These are phyloP conservation scores for Acanthosoma haemorrhoidale DNA, from an alignment of 2,888 invertebrate genomes.

Conservation along the genomic window DNA sequence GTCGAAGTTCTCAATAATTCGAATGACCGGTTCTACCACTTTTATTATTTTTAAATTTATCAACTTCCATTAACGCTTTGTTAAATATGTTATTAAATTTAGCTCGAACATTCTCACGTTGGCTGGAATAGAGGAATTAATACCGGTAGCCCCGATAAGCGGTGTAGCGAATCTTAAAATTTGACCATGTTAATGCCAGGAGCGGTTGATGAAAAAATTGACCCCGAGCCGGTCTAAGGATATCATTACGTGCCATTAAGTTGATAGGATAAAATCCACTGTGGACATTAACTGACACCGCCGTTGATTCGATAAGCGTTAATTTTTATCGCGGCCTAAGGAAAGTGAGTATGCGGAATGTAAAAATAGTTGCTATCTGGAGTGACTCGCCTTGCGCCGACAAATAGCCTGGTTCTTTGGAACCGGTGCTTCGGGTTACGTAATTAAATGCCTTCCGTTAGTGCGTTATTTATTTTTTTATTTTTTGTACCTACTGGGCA, in stretches of 20 bases:
- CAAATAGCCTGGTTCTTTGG: background rate
- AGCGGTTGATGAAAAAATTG: background rate
- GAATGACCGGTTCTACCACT: too few species aligned
- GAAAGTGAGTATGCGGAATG: background rate
- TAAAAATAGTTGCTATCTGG: background rate
- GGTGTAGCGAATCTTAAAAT: too few species aligned
- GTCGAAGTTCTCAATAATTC: too few species aligned
- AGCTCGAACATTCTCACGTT: too few species aligned
- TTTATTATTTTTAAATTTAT: too few species aligned
- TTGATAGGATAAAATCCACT: background rate
- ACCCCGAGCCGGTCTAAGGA: background rate
- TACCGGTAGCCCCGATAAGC: too few species aligned
- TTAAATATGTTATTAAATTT: too few species aligned
- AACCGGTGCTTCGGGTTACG: slow-evolving; percentile 8
- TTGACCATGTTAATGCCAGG: background rate
- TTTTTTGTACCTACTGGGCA: too few species aligned
- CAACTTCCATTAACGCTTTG: too few species aligned
- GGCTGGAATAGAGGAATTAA: too few species aligned
- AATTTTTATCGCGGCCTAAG: background rate
- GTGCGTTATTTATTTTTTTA: background rate
- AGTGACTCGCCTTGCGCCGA: slow-evolving; percentile 2
- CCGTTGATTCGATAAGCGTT: background rate
- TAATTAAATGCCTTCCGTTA: slow-evolving; percentile 1
- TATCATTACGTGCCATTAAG: background rate
- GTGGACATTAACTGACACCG: too few species aligned